Percentiles rank a stretch among this genome's conserved stretches.
Evolutionary conservation across 2,888 invertebrate species (phyloP).

Genomic region (Lutraria lutraria): DNA sequence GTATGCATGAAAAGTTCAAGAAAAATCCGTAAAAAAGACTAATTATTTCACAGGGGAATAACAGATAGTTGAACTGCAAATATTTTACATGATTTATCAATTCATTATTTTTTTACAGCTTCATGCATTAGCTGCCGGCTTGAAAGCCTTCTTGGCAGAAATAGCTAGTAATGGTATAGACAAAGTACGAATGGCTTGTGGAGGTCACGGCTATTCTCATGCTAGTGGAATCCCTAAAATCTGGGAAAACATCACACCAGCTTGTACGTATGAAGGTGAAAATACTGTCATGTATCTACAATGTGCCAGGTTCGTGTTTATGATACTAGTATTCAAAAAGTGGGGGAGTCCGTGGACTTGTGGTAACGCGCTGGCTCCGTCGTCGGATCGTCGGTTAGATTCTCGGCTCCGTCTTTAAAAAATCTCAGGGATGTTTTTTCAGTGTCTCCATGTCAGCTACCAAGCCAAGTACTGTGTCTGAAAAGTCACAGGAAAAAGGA

Average conservation of each 20-base stretch:
- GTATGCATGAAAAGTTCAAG: no score
- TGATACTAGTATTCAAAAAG: no score
- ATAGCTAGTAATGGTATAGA: conserved; percentile 93
- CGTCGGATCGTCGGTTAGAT: background rate
- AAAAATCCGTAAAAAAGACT: no score
- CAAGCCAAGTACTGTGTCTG: no score
- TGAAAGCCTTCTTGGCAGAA: conserved; percentile 94
- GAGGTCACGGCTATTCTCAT: conserved; percentile 95
- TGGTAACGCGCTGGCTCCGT: no score
- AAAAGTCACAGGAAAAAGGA: no score
- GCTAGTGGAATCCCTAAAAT: conserved; percentile 93
- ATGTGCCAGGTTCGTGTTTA: conserved; percentile 91
- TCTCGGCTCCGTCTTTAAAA: background rate
- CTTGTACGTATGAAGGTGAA: conserved; percentile 98
- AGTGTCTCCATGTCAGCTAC: no score
- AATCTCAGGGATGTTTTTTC: no score
- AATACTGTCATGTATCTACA: conserved; percentile 97
- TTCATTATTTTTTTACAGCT: conserved; percentile 90
- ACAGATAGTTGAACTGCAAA: no score
- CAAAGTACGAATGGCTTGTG: conserved; percentile 94
- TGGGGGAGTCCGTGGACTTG: no score
- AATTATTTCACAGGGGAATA: no score
- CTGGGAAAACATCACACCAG: conserved; percentile 94
- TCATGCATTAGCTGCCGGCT: conserved; percentile 96
- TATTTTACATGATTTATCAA: no score